These are phyloP conservation scores for Thysanoteuthis rhombus DNA, from an alignment of 2,888 invertebrate genomes.

Conservation along the genomic window DNA sequence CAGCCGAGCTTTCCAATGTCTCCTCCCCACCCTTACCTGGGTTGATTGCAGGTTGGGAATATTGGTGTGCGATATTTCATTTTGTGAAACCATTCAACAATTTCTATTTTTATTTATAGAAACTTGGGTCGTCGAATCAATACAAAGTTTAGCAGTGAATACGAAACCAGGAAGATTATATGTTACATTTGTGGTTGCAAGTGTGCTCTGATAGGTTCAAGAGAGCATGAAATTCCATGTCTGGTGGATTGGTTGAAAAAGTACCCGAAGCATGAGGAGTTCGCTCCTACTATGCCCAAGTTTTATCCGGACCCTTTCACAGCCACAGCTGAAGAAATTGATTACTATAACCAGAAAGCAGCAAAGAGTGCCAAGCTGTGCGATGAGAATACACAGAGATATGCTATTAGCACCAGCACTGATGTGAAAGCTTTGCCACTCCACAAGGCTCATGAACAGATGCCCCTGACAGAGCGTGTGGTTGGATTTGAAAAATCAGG, in stretches of 20 bases:
- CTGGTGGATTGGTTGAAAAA: background rate
- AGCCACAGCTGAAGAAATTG: background rate
- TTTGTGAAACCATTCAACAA: too few species aligned
- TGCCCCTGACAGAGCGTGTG: background rate
- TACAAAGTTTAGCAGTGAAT: background rate
- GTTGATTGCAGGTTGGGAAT: too few species aligned
- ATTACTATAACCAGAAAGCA: background rate
- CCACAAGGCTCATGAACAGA: background rate
- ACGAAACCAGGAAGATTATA: background rate
- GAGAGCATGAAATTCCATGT: background rate
- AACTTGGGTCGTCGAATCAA: too few species aligned
- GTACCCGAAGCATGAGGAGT: background rate
- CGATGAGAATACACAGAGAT: background rate
- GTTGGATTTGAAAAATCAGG: background rate
- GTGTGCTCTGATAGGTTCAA: background rate
- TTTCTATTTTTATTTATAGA: too few species aligned
- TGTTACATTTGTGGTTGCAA: conserved; percentile 1
- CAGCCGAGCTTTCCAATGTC: too few species aligned
- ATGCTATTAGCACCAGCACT: background rate
- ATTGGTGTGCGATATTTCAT: too few species aligned
- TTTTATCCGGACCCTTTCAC: background rate
- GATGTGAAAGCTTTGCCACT: background rate
- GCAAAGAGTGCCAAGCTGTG: background rate
- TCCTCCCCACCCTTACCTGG: too few species aligned
- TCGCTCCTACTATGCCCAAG: background rate